Base-by-base conservation (phyloP, 2,113 vertebrate species). In the Sapajus apella region DNA sequence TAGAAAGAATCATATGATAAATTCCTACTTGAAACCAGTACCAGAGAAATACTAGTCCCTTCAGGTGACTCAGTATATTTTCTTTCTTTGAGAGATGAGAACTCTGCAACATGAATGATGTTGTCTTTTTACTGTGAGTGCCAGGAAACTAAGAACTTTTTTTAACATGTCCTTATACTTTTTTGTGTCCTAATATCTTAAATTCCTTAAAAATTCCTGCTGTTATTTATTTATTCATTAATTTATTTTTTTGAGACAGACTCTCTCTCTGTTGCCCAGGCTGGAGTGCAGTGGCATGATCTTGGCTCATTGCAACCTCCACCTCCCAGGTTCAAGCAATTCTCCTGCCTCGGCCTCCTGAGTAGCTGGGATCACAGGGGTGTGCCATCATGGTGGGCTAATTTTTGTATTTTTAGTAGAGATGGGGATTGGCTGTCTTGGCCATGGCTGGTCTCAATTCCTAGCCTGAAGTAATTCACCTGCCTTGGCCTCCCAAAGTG, bases 31-130 rank as follows among this genome's bases (percentile, higher is more conserved):
- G 30, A 91, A 92, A 90, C 47, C 23, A 82, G 68, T 58, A 18
- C 72, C 47, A 79, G 40, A 40, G 30, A 91, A 76, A 82, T 80
- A 56, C 23, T 35, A 88, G 37, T 35, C 43, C 88, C 9, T 89
- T 90, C 47, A 73, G 16, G 73, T 91, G 55, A 56, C 18, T 96
- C 3, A 50, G 17, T 87, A 76, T 87, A 56, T 87, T 90, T 94
- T 85, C 47, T 85, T 96, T 84, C 47, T 82, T 77, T n/a, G 25
- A 90, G 85, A 86, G 16, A n/a, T 86, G 9, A 35, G 23, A 96
- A 50, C 18, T 96, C 8, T n/a, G 35, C 0, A 83, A 32, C 18
- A 79, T 3, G 40, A 88, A 76, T 16, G n/a, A 8, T 61, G 96
- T 87, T 93, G 5, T 47, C 35, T 72, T 95, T 96, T 87, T 76